A percentile compares a stretch with the other conserved stretches of the same genome.
These are phyloP conservation scores for Pangasius sanitwongsei DNA, from an alignment of 2,797 vertebrate genomes.

Conservation along the genomic window DNA sequence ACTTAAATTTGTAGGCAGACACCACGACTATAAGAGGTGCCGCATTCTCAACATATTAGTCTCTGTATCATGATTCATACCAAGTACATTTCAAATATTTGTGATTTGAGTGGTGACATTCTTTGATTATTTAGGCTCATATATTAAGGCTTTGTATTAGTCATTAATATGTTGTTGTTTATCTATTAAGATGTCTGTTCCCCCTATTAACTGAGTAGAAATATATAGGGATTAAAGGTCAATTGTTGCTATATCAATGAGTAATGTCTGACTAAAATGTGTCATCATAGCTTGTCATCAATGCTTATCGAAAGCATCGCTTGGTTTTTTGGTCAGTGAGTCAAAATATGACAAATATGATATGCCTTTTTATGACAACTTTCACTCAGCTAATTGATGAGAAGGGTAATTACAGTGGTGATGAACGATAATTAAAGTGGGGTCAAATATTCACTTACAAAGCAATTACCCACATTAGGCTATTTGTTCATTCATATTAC, in stretches of 20 bases:
- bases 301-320: neutral
- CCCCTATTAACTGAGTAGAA: neutral
- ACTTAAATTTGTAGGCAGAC: slow-evolving; percentile 13
- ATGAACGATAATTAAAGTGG: neutral
- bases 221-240: neutral
- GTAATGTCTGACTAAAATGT: neutral
- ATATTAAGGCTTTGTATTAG: neutral
- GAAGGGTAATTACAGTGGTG: neutral
- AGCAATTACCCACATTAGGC: neutral
- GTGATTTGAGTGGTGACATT: neutral
- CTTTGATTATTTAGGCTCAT: neutral
- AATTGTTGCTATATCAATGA: neutral
- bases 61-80: neutral
- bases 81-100: neutral
- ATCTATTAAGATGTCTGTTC: neutral
- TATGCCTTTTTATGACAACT: neutral
- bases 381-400: neutral
- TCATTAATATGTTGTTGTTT: neutral
- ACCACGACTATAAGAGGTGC: neutral
- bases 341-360: slow-evolving; percentile 9
- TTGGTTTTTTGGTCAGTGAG: neutral
- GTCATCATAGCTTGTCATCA: neutral
- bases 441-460: neutral
- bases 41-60: neutral
- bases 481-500: neutral